These are phyloP conservation scores for Spisula subtruncata DNA, from an alignment of 2,888 invertebrate species.

Conservation along the genomic window DNA sequence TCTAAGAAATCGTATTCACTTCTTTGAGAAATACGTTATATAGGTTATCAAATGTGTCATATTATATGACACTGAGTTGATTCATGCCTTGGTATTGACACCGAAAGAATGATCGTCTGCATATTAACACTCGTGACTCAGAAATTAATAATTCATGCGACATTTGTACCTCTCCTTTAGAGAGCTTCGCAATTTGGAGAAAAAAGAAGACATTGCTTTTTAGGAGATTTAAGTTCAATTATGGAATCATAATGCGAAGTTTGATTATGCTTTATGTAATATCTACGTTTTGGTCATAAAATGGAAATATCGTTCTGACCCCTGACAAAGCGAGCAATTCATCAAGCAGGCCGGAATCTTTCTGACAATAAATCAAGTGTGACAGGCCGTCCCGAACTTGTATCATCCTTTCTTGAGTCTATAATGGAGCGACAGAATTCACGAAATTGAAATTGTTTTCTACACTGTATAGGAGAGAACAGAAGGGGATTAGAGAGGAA, in stretches of 20 bases:
- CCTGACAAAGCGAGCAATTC: conserved; percentile 61
- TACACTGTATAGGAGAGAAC: conserved; percentile 13
- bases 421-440: conserved; percentile 41
- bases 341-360: conserved; percentile 58
- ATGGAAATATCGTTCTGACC: conserved; percentile 57
- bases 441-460: conserved; percentile 43
- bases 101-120: conserved; percentile 6
- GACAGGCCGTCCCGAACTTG: conserved; percentile 44
- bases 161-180: conserved; percentile 28
- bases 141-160: conserved; percentile 33
- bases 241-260: conserved; percentile 49
- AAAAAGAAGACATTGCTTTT: conserved; percentile 29
- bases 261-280: conserved; percentile 57
- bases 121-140: conserved; percentile 47
- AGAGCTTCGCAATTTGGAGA: neutral
- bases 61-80: neutral
- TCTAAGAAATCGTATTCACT: neutral
- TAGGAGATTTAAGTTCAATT: conserved; percentile 46
- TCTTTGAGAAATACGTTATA: neutral
- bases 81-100: conserved; percentile 20
- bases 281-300: conserved; percentile 63
- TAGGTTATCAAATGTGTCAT: conserved; percentile 21
- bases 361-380: conserved; percentile 57
- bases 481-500: neutral
- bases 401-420: conserved; percentile 43